These are phyloP conservation scores for Drosophila fungiperda DNA, from an alignment of 2,888 invertebrate genomes.

Conservation along the genomic window DNA sequence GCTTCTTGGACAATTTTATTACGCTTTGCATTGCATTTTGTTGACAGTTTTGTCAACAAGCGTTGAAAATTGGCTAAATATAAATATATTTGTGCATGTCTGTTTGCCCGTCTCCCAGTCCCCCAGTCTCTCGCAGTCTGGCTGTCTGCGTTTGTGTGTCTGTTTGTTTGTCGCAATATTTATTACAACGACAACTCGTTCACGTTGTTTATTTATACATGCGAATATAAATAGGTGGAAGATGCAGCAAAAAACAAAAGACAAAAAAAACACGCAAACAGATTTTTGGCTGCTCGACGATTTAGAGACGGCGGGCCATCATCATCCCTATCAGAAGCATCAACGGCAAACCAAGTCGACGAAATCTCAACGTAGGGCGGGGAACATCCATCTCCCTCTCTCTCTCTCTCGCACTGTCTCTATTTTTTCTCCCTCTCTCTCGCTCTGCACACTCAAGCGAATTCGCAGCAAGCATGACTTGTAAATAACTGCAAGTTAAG, in stretches of 20 bases:
- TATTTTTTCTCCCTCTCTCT: background rate
- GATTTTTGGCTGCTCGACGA: conserved; percentile 67
- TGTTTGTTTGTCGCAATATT: conserved; percentile 70
- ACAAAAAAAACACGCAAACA: conserved; percentile 23
- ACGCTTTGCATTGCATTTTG: conserved; percentile 81
- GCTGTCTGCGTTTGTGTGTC: conserved; percentile 21
- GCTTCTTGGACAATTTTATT: conserved; percentile 80
- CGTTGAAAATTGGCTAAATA: conserved; percentile 85
- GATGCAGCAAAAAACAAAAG: conserved; percentile 45
- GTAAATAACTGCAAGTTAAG: conserved; percentile 84
- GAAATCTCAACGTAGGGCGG: conserved; percentile 28
- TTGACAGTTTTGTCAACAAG: conserved; percentile 85
- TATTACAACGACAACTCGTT: conserved; percentile 81
- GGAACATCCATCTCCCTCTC: background rate
- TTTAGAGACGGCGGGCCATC: conserved; percentile 41
- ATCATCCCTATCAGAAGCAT: conserved; percentile 56
- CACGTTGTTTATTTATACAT: conserved; percentile 80
- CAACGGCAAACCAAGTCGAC: conserved; percentile 43
- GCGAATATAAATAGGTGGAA: conserved; percentile 79
- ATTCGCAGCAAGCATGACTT: conserved; percentile 84
- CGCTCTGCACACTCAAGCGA: conserved; percentile 73
- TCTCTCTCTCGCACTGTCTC: background rate
- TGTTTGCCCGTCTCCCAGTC: conserved; percentile 52
- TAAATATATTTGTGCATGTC: conserved; percentile 76
- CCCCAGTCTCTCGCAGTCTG: conserved; percentile 5